Conservation (phyloP, 2,797 vertebrate genomes). For the Furcifer pardalis region DNA sequence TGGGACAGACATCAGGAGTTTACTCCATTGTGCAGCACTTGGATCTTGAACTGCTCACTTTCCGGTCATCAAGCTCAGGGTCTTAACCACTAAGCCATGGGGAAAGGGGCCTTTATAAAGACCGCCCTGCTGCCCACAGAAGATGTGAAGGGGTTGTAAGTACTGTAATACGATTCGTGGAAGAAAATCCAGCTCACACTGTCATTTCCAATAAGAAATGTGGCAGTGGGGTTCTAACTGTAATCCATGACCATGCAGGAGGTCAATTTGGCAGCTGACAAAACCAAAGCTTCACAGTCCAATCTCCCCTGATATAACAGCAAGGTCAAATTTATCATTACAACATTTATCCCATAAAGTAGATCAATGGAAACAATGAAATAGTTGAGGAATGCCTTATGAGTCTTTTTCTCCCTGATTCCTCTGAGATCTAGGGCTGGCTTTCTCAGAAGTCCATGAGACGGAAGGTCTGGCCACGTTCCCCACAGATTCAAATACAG, state of each 20-base stretch:
- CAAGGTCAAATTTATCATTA: constrained; percentile 3
- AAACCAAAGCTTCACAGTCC: neutral
- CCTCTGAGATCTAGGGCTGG: neutral
- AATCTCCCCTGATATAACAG: neutral
- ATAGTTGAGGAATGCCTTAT: neutral
- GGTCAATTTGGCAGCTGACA: neutral
- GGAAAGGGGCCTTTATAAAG: neutral
- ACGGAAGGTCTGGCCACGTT: constrained; percentile 8
- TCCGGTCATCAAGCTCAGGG: no score
- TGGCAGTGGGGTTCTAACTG: neutral
- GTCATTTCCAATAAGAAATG: neutral
- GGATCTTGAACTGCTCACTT: no score
- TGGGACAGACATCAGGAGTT: no score
- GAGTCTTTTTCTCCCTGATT: constrained; percentile 5
- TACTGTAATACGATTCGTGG: neutral
- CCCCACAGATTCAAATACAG: neutral
- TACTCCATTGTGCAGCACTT: no score
- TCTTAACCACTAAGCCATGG: no score
- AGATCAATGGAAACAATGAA: neutral
- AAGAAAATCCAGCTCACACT: neutral
- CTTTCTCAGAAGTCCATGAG: constrained; percentile 5
- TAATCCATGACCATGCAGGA: neutral
- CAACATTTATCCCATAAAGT: neutral
- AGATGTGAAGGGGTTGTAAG: neutral
- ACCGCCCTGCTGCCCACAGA: neutral